phyloP scores from a whole-genome alignment of 2,888 invertebrate species.

The Phragmatobia fuliginosa region DNA sequence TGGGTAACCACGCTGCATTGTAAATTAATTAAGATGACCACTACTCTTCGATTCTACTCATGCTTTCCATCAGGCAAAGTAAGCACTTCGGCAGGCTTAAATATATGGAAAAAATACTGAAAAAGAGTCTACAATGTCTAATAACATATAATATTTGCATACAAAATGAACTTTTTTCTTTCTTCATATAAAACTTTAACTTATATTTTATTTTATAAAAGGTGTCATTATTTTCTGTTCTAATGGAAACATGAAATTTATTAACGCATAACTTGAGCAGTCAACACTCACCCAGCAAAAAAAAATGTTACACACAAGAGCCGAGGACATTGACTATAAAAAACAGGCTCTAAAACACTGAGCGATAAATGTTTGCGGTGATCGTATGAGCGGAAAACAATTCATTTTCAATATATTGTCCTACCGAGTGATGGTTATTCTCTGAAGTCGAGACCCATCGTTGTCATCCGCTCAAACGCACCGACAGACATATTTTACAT shows the following conservation, averaged over 20 bases:
- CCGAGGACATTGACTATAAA: slow-evolving; percentile 28
- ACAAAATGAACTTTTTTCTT: too few relatives aligned
- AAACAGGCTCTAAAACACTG: slow-evolving; percentile 33
- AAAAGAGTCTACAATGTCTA: too few relatives aligned
- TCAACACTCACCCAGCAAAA: too few relatives aligned
- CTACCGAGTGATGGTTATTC: slow-evolving; percentile 33
- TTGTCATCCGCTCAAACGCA: slow-evolving; percentile 33
- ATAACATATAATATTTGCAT: too few relatives aligned
- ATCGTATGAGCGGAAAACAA: slow-evolving; percentile 38
- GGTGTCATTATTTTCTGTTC: not conserved
- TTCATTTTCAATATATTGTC: slow-evolving; percentile 47
- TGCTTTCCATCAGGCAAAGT: too few relatives aligned
- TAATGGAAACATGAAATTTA: not conserved
- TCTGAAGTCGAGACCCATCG: slow-evolving; percentile 26
- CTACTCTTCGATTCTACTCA: too few relatives aligned
- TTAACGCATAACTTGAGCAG: not conserved
- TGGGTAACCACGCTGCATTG: too few relatives aligned
- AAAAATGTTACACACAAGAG: slow-evolving; percentile 15
- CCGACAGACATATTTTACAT: slow-evolving; percentile 29
- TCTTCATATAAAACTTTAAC: too few relatives aligned
- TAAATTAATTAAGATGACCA: too few relatives aligned
- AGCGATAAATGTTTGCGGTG: slow-evolving; percentile 47
- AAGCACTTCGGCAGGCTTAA: too few relatives aligned
- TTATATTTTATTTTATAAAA: too few relatives aligned
- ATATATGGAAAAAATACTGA: too few relatives aligned